A percentile compares a stretch with the other conserved stretches of the same genome.
These are phyloP conservation scores for Drosophila leonis DNA, from an alignment of 2,888 invertebrate genomes.

Conservation along the genomic window DNA sequence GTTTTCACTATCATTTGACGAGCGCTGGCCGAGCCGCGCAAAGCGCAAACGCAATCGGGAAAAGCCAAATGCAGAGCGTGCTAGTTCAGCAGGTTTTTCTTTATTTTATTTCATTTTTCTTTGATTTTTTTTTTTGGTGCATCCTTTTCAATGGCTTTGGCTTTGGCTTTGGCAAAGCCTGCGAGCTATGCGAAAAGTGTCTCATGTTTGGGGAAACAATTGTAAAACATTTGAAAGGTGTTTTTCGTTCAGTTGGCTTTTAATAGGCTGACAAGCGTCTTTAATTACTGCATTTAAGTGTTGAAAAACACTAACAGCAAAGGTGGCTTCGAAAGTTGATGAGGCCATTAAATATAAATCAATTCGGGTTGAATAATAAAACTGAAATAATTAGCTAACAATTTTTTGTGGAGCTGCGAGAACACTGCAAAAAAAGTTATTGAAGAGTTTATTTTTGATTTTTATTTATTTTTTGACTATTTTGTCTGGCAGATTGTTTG, in stretches of 20 bases:
- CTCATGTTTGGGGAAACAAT: constrained; percentile 53
- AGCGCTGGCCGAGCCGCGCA: constrained; percentile 8
- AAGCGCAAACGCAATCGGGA: constrained; percentile 29
- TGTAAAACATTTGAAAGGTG: constrained; percentile 68
- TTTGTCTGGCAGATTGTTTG: too few species aligned
- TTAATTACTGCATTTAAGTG: constrained; percentile 36
- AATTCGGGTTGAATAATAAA: not conserved
- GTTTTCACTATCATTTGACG: constrained; percentile 72
- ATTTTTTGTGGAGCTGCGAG: not conserved
- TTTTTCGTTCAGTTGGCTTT: constrained; percentile 49
- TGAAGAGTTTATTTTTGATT: too few species aligned
- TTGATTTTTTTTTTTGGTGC: constrained; percentile 13
- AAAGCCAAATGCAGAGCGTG: constrained; percentile 64
- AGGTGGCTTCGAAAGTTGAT: constrained; percentile 41
- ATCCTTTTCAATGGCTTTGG: constrained; percentile 35
- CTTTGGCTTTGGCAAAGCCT: constrained; percentile 13
- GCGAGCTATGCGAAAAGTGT: constrained; percentile 48
- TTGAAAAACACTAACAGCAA: constrained; percentile 8
- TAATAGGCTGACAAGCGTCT: constrained; percentile 24
- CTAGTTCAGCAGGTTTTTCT: constrained; percentile 40
- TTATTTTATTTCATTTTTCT: constrained; percentile 8
- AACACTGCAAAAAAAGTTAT: not conserved
- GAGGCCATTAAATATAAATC: not conserved
- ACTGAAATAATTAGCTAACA: not conserved
- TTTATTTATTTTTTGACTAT: too few species aligned